Evolutionary conservation across 2,113 vertebrate genomes (phyloP).

Genomic region (Rhinogobius similis): DNA sequence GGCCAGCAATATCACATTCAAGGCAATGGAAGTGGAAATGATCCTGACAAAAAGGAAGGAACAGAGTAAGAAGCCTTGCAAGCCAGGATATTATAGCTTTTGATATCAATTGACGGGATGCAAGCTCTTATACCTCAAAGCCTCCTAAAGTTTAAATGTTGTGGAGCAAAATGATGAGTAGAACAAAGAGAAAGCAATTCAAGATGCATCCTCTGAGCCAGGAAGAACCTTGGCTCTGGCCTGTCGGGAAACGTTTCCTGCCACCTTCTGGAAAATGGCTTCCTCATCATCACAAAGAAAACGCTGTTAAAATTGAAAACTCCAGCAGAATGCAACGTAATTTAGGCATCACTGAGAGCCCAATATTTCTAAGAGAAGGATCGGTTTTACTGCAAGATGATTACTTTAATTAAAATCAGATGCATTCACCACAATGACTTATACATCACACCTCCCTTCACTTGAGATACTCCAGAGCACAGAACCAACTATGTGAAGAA

Average conservation of each 20-base stretch:
- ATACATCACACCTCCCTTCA: slow-evolving; percentile 37
- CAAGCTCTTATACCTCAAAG: slow-evolving; percentile 3
- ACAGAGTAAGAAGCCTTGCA: slow-evolving; percentile 38
- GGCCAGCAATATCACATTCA: slow-evolving; percentile 38
- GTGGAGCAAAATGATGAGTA: not conserved
- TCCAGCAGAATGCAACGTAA: not conserved
- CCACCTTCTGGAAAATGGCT: slow-evolving; percentile 48
- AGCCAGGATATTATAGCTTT: slow-evolving; percentile 41
- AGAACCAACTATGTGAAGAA: slow-evolving; percentile 50
- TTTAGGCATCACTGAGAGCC: not conserved
- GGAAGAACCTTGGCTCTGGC: slow-evolving; percentile 54
- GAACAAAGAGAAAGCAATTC: slow-evolving; percentile 32
- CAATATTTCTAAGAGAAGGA: not conserved
- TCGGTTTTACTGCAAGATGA: slow-evolving; percentile 5
- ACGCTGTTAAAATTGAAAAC: not conserved
- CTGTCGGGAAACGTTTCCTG: slow-evolving; percentile 71
- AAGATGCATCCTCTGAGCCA: slow-evolving; percentile 42
- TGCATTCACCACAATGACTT: slow-evolving; percentile 24
- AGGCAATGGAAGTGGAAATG: slow-evolving; percentile 37
- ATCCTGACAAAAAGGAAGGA: slow-evolving; percentile 30
- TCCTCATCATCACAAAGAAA: slow-evolving; percentile 44
- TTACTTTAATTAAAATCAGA: slow-evolving; percentile 39
- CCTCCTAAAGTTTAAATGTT: not conserved
- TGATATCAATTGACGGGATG: slow-evolving; percentile 28
- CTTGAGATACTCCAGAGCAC: slow-evolving; percentile 30